A percentile compares a stretch with the other conserved stretches of the same genome.
phyloP scores from a whole-genome alignment of 1,140 invertebrate genomes.

The Macrotrachela quadricornifera region DNA sequence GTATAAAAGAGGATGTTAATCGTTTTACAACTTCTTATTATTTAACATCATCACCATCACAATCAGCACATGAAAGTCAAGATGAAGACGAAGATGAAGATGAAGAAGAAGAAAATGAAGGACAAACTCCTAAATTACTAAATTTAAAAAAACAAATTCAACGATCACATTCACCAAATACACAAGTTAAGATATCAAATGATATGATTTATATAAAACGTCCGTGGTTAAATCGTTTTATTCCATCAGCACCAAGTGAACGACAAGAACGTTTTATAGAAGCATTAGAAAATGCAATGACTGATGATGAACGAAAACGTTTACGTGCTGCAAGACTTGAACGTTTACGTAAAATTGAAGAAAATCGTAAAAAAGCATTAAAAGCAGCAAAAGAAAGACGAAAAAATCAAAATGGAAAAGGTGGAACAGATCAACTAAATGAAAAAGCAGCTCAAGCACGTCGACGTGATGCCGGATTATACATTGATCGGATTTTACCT shows the following conservation, averaged over 20 bases:
- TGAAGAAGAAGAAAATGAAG: background rate
- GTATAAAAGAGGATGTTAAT: conserved; percentile 26
- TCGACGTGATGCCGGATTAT: no score
- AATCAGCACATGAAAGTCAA: background rate
- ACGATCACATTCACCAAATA: background rate
- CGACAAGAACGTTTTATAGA: background rate
- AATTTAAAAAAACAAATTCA: background rate
- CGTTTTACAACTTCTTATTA: conserved; percentile 11
- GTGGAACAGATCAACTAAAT: no score
- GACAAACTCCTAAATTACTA: background rate
- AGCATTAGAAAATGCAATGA: background rate
- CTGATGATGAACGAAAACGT: background rate
- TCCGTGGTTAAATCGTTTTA: background rate
- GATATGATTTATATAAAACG: background rate
- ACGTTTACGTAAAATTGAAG: conserved; percentile 1
- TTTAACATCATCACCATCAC: background rate
- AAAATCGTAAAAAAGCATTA: conserved; percentile 5
- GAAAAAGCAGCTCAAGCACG: no score
- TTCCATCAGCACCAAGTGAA: background rate
- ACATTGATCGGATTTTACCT: no score
- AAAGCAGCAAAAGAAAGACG: background rate
- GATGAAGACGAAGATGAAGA: background rate
- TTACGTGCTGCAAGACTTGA: background rate
- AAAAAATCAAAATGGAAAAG: no score
- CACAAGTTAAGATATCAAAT: background rate